Percentiles rank a stretch among this genome's conserved stretches.
Conservation (phyloP, 2,113 vertebrate species). For the Lota lota region DNA sequence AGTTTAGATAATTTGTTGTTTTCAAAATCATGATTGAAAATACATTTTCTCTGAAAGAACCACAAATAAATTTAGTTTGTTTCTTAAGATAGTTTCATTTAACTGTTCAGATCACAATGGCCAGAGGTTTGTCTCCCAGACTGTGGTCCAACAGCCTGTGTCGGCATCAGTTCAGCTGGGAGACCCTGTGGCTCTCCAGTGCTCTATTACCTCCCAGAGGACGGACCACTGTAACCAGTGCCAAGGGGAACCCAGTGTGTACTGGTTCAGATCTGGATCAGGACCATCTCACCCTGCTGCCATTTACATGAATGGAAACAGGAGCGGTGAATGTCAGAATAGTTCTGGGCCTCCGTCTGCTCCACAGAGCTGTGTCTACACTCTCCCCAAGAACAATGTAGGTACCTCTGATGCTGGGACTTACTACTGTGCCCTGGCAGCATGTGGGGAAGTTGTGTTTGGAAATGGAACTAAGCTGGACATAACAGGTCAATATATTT, state of each 20-base stretch:
- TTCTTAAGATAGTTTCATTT: not conserved
- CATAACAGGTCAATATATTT: too few species aligned
- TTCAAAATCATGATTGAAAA: not conserved
- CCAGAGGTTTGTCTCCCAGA: not conserved
- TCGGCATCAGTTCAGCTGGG: constrained; percentile 21
- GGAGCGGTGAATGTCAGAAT: too few species aligned
- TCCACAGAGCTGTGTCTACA: constrained; percentile 16
- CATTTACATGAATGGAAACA: too few species aligned
- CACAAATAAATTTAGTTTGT: too few species aligned
- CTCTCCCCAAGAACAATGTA: constrained; percentile 26
- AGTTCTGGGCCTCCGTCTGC: too few species aligned
- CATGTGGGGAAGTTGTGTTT: constrained; percentile 13
- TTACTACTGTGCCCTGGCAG: constrained; percentile 43
- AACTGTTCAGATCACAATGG: constrained; percentile 9
- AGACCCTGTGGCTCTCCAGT: constrained; percentile 28
- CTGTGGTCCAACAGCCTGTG: constrained; percentile 15
- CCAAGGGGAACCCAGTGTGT: too few species aligned
- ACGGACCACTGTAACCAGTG: too few species aligned
- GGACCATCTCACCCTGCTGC: too few species aligned
- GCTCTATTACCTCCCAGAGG: too few species aligned
- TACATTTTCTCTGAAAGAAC: not conserved
- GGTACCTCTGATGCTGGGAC: constrained; percentile 42
- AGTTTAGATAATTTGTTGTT: not conserved
- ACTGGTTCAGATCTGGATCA: too few species aligned
- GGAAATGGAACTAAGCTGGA: constrained; percentile 19